Percentiles rank a stretch among this genome's conserved stretches.
These are phyloP conservation scores for Catharus ustulatus DNA, from an alignment of 2,797 vertebrate species.

Conservation along the genomic window DNA sequence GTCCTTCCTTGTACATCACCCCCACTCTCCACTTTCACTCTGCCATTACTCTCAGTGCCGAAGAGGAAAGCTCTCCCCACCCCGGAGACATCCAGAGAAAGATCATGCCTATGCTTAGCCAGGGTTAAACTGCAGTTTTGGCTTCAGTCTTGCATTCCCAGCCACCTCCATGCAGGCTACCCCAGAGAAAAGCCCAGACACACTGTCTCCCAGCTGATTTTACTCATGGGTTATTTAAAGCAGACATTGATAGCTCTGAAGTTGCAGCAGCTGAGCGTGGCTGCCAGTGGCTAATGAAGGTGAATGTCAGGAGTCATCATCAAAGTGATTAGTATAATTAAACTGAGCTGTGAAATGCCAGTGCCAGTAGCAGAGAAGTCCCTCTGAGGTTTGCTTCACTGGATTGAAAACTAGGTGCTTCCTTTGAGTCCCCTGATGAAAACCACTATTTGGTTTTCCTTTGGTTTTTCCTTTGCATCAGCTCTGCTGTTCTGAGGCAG, in stretches of 20 bases:
- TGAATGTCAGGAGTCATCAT: conserved; percentile 41
- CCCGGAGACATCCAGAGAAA: neutral
- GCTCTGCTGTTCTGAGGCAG: neutral
- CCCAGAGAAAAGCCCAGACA: conserved; percentile 39
- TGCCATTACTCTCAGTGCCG: neutral
- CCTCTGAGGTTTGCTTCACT: neutral
- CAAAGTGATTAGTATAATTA: conserved; percentile 29
- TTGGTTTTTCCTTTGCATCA: neutral
- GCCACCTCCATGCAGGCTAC: neutral
- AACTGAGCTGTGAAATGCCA: conserved; percentile 1
- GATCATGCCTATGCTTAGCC: neutral
- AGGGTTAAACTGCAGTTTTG: neutral
- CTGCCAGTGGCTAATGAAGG: conserved; percentile 51
- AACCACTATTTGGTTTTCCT: neutral
- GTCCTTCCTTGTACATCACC: neutral
- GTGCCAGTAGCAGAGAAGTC: neutral
- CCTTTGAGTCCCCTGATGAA: neutral
- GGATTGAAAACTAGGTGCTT: neutral
- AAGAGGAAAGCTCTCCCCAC: neutral
- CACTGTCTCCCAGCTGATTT: conserved; percentile 35
- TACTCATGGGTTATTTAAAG: conserved; percentile 60
- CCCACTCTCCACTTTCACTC: neutral
- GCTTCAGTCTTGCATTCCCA: neutral
- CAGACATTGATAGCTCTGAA: conserved; percentile 48
- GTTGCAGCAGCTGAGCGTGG: neutral